Percentiles rank a stretch among this genome's conserved stretches.
Evolutionary conservation across 2,888 invertebrate genomes (phyloP).

Genomic region (Acanthosepion pharaonis): DNA sequence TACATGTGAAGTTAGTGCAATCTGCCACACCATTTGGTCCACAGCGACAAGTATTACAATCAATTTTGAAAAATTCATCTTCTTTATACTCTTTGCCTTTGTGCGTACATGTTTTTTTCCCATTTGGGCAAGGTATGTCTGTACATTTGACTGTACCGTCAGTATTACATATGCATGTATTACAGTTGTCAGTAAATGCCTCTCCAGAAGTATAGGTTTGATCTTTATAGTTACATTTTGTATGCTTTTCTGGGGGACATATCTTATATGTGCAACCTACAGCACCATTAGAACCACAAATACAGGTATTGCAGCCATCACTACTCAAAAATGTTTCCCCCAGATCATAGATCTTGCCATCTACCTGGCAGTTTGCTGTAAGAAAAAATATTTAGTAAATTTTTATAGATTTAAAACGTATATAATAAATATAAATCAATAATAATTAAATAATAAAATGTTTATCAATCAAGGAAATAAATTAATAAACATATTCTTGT

Average conservation of each 20-base stretch:
- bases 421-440: neutral
- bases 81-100: neutral
- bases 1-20: neutral
- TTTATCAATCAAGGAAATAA: neutral
- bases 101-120: neutral
- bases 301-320: neutral
- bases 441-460: too few relatives aligned
- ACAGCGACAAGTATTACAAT: neutral
- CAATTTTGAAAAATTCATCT: neutral
- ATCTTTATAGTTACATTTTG: neutral
- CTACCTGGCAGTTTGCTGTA: neutral
- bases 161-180: neutral
- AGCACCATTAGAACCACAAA: neutral
- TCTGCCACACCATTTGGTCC: neutral
- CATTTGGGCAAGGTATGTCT: neutral
- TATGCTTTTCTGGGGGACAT: neutral
- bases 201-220: neutral
- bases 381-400: neutral
- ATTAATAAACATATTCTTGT: neutral
- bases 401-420: neutral
- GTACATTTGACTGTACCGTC: neutral
- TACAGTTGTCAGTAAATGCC: neutral
- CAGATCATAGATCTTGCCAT: neutral
- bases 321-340: neutral
- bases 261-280: neutral